Percentiles rank a stretch among this genome's conserved stretches.
Evolutionary conservation across 2,113 vertebrate genomes (phyloP).

Genomic region (Prionailurus bengalensis): DNA sequence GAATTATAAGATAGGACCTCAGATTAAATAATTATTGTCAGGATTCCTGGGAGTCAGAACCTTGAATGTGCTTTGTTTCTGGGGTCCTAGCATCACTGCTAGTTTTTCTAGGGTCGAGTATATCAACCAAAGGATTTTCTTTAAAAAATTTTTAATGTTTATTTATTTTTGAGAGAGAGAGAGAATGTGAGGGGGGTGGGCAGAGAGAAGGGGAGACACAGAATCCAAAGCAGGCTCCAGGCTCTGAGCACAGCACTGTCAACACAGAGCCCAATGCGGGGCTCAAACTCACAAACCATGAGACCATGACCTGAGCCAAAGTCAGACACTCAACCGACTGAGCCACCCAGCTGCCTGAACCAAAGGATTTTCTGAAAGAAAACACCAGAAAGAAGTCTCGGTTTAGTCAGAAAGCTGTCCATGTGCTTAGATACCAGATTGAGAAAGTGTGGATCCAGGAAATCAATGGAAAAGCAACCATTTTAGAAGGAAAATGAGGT

Average conservation of each 20-base stretch:
- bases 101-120: not conserved
- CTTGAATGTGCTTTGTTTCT: not conserved
- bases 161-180: too few relatives aligned
- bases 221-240: too few relatives aligned
- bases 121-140: slow-evolving; percentile 3
- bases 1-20: not conserved
- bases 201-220: too few relatives aligned
- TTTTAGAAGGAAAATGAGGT: not conserved
- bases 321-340: too few relatives aligned
- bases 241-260: too few relatives aligned
- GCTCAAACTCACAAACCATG: too few relatives aligned
- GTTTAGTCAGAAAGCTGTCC: not conserved
- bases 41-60: not conserved
- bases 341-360: too few relatives aligned
- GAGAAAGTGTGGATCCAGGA: not conserved
- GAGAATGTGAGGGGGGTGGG: too few relatives aligned
- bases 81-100: not conserved
- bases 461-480: not conserved
- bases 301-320: too few relatives aligned
- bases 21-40: not conserved
- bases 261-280: too few relatives aligned
- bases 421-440: not conserved
- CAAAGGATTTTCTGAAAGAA: slow-evolving; percentile 17
- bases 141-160: too few relatives aligned
- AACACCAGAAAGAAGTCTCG: not conserved